Conservation (phyloP, 2,113 vertebrate species). For the Atherinomorus stipes region DNA sequence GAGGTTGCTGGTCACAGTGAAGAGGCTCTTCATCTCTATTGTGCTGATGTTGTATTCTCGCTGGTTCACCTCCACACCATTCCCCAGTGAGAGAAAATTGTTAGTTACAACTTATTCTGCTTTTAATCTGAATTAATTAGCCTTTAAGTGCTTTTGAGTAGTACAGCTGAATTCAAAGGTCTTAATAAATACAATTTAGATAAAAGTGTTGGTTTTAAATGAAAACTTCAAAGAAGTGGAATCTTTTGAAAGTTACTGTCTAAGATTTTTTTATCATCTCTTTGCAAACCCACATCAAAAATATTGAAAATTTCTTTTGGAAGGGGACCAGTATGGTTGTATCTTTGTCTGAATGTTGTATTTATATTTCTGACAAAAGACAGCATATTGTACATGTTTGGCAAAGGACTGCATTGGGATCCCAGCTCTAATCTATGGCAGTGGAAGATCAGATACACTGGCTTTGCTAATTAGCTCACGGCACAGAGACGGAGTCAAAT, state of each 20-base stretch:
- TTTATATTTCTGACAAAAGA: too few species aligned
- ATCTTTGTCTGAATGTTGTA: too few species aligned
- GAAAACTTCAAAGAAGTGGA: too few species aligned
- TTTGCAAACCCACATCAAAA: too few species aligned
- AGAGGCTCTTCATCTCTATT: slow-evolving; percentile 67
- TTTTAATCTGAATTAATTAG: neutral
- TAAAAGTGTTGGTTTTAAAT: neutral
- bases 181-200: too few species aligned
- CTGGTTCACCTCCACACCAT: slow-evolving; percentile 55
- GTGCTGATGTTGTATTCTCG: slow-evolving; percentile 72
- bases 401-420: neutral
- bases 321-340: too few species aligned
- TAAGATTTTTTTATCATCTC: too few species aligned
- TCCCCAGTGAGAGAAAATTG: slow-evolving; percentile 21
- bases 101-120: neutral
- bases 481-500: too few species aligned
- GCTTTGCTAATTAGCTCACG: neutral
- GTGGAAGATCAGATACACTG: neutral
- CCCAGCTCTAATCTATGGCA: neutral
- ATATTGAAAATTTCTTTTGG: too few species aligned
- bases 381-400: too few species aligned
- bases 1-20: slow-evolving; percentile 81
- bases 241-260: too few species aligned
- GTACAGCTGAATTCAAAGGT: neutral
- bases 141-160: neutral